Percentiles rank a stretch among this genome's conserved stretches.
phyloP scores from a whole-genome alignment of 2,797 vertebrate species.

The Phyllotis vaccarum region DNA sequence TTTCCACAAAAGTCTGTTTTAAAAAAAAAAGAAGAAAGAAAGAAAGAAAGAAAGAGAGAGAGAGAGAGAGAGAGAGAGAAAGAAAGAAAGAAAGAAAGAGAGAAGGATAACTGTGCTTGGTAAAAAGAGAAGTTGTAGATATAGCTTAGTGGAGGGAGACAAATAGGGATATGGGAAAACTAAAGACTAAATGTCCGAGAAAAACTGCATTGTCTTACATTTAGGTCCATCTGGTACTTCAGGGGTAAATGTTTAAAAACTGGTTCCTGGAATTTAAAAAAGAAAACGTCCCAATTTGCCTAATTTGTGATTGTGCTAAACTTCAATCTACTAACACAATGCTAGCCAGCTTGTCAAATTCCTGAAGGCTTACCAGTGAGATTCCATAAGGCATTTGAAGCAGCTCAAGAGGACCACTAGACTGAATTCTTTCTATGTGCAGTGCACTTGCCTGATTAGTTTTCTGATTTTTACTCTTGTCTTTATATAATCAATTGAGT shows the following conservation, averaged over 20 bases:
- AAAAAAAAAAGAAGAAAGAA: too few species aligned
- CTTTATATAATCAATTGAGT: conserved; percentile 7
- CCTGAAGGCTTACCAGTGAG: neutral
- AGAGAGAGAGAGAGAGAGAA: too few species aligned
- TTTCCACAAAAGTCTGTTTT: conserved; percentile 16
- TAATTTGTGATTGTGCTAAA: neutral
- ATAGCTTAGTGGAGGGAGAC: neutral
- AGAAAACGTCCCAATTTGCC: neutral
- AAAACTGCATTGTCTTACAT: neutral
- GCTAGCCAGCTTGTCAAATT: neutral
- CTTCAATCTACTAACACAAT: conserved; percentile 19
- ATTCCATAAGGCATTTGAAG: conserved; percentile 8
- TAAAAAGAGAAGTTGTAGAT: neutral
- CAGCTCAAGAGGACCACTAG: neutral
- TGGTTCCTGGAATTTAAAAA: neutral
- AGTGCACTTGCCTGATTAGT: neutral
- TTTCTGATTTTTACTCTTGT: conserved; percentile 44
- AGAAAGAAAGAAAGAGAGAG: too few species aligned
- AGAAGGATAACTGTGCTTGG: too few species aligned
- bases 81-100: too few species aligned
- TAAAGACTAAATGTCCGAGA: neutral
- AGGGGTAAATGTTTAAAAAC: conserved; percentile 45
- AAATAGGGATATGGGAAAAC: neutral
- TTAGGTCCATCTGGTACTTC: neutral
- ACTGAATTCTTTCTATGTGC: neutral